A percentile compares a stretch with the other conserved stretches of the same genome.
Evolutionary conservation across 2,888 invertebrate species (phyloP).

Genomic region (Polydrusus cervinus): DNA sequence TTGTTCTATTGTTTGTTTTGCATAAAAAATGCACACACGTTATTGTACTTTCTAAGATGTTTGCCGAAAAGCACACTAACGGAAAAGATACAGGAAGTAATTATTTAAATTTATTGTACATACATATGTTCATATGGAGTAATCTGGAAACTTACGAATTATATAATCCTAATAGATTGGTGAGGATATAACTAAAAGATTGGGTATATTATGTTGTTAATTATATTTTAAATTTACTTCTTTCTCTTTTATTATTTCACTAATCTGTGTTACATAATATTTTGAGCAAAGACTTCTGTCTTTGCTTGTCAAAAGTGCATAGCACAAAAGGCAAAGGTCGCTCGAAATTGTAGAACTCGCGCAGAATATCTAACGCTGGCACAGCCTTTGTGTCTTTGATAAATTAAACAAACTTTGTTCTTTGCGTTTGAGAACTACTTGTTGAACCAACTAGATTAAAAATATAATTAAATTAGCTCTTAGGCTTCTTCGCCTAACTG

Average conservation of each 20-base stretch:
- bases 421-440: too few species aligned
- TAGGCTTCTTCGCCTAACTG: too few species aligned
- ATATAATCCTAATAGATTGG: neutral
- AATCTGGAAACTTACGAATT: constrained; percentile 3
- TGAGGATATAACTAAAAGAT: constrained; percentile 1
- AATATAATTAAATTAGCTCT: too few species aligned
- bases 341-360: too few species aligned
- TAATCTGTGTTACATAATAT: neutral
- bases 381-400: too few species aligned
- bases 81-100: constrained; percentile 12
- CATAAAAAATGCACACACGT: neutral
- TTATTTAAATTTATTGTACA: constrained; percentile 23
- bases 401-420: too few species aligned
- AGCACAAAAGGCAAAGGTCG: too few species aligned
- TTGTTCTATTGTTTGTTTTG: constrained; percentile 6
- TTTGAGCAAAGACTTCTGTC: too few species aligned
- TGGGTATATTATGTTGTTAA: neutral
- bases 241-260: neutral
- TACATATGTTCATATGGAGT: neutral
- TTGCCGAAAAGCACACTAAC: constrained; percentile 5
- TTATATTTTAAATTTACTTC: neutral
- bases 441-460: too few species aligned
- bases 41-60: constrained; percentile 11
- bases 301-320: too few species aligned
- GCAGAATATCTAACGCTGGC: too few species aligned